Base-by-base conservation (phyloP, 2,113 vertebrate genomes). In the Argyrosomus japonicus region DNA sequence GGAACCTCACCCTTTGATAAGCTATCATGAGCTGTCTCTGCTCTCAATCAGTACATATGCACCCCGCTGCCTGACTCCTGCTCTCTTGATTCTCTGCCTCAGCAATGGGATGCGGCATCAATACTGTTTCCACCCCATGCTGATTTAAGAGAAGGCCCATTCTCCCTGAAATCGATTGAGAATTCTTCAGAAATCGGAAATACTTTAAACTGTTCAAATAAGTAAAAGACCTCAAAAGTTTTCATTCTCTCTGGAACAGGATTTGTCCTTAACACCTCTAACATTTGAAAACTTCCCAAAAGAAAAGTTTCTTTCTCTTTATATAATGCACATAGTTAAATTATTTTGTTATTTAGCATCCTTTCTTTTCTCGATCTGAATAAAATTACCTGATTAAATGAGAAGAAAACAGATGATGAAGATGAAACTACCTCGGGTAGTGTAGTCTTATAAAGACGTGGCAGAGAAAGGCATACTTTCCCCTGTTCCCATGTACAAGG, bases 1-100 rank as follows among this genome's bases (percentile, higher is more conserved):
- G 75, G 82, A 90, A 79, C 75, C 47, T 86, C 81, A 84, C 74
- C 85, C 89, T 90, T 93, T 93, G 85, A 92, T 91, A 93, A 93
- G 88, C 86, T 85, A 89, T 91, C 86, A 83, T 72, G 87, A 89
- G 85, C 87, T 86, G 85, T 65, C 83, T 84, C 56, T 85, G 77
- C 80, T 89, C 88, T 92, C 85, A 84, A 91, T 92, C 91, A 87
- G 75, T 40, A 32, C 69, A 86, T 32, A 71, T 91, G 83, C 82
- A 75, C 54, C 68, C 71, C 19, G 40, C 68, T 57, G 74, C 64
- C 71, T 63, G 29, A 72, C 78, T 86, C 58, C 56, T 29, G 45
- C 86, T 62, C 62, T 43, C 60, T 56, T 54, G 62, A 74, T 78
- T 83, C 51, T 81, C 77, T 58, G 77, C 80, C 69, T 88, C 71